Percentiles rank a stretch among this genome's conserved stretches.
Evolutionary conservation across 2,888 invertebrate genomes (phyloP).

Genomic region (Tribolium freemani): DNA sequence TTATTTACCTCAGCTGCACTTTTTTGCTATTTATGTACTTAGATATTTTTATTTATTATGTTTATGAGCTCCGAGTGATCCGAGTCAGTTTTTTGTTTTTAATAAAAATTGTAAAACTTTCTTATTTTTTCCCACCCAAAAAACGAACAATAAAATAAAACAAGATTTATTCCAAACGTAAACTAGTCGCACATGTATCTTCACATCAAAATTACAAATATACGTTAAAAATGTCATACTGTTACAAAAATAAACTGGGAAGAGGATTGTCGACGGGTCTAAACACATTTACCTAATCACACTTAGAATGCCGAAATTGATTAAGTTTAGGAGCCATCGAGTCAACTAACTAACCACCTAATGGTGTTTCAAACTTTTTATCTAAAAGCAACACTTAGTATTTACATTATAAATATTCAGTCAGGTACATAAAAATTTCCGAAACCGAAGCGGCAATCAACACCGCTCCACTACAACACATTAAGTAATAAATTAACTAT

Average conservation of each 20-base stretch:
- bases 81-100: conserved; percentile 21
- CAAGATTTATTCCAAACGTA: conserved; percentile 21
- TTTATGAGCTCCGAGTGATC: conserved; percentile 2
- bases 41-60: conserved; percentile 30
- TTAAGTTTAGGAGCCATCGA: conserved; percentile 19
- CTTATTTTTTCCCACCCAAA: not conserved
- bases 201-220: conserved; percentile 16
- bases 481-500: not conserved
- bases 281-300: conserved; percentile 20
- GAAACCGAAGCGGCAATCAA: not conserved
- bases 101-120: conserved; percentile 24
- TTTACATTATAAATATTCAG: conserved; percentile 21
- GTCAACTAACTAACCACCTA: conserved; percentile 4
- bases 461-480: not conserved
- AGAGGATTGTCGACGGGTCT: conserved; percentile 23
- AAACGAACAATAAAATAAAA: not conserved
- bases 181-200: not conserved
- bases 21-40: conserved; percentile 27
- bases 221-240: conserved; percentile 19
- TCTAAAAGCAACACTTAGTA: conserved; percentile 25
- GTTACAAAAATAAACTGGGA: conserved; percentile 30
- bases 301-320: conserved; percentile 10
- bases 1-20: conserved; percentile 12
- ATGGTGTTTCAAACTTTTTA: conserved; percentile 15
- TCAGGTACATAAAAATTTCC: conserved; percentile 26